Percentiles rank a stretch among this genome's conserved stretches.
Conservation (phyloP, 2,888 invertebrate species). For the Drosophila nr. perissopoda region DNA sequence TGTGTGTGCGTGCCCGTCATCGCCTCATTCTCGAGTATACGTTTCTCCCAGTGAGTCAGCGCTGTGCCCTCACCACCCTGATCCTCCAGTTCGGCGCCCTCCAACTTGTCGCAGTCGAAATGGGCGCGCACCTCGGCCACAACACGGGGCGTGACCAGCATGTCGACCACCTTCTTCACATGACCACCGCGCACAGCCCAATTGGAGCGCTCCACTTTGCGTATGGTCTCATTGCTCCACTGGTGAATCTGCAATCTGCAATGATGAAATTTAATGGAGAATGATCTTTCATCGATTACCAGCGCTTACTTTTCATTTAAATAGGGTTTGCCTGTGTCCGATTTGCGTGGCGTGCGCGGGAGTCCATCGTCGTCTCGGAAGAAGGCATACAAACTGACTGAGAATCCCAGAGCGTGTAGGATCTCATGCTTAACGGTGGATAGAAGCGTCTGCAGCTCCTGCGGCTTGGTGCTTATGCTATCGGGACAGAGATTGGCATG, state of each 20-base stretch:
- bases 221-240: constrained; percentile 96
- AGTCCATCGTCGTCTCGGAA: constrained; percentile 93
- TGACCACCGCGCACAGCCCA: constrained; percentile 93
- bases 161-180: constrained; percentile 90
- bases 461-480: constrained; percentile 95
- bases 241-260: constrained; percentile 94
- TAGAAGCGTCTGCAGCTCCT: constrained; percentile 95
- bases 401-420: constrained; percentile 98
- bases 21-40: constrained; percentile 99
- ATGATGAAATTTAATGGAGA: constrained; percentile 13
- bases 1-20: constrained; percentile 99
- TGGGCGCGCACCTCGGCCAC: constrained; percentile 93
- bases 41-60: constrained; percentile 99
- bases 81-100: constrained; percentile 99
- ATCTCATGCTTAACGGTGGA: constrained; percentile 99
- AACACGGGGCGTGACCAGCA: constrained; percentile 97
- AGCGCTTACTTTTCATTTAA: constrained; percentile 92
- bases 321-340: constrained; percentile 94
- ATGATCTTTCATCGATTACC: not conserved
- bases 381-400: constrained; percentile 98
- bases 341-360: constrained; percentile 92
- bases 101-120: constrained; percentile 93
- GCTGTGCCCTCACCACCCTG: constrained; percentile 99
- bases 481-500: constrained; percentile 99
- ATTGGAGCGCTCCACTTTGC: constrained; percentile 88